Base-by-base conservation (phyloP, 2,797 vertebrate species). In the Gymnothorax javanicus region DNA sequence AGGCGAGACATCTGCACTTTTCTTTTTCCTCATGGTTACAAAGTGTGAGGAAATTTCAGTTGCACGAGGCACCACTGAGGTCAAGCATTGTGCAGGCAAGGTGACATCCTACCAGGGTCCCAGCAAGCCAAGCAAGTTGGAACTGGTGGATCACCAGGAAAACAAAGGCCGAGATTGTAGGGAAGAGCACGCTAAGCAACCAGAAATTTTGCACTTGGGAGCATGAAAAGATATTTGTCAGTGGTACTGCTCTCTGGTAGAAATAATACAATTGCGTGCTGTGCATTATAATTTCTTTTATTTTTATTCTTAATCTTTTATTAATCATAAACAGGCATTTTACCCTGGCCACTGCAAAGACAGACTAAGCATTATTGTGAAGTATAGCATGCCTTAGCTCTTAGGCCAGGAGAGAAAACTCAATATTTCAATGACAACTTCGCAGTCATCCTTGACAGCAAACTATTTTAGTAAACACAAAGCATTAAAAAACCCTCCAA, bases 41-140 rank as follows among this genome's bases (percentile, higher is more conserved):
- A 54, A 58, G 54, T 83, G 88, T 88, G 89, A 88, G 73, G 88
- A 89, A 87, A 62, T 67, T 20, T 23, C 25, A 64, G 83, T 17
- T 60, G 33, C 27, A 64, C 2, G 60, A 71, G 79, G 52, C 33
- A 62, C 33, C 82, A 27, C 23, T 54, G 69, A 6, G 83, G 83
- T 75, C 69, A 71, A n/a, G 57, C 67, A 1, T 25, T 33, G 58
- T 77, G 83, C 58, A 5, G 59, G 73, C 43, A 62, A 73, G 27
- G 83, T 56, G 87, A 57, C 60, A 62, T 67, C 82, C 75, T 25
- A 52, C 83, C 52, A 58, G 57, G 71, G 58, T 27, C 56, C 75
- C 75, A 62, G 50, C 71, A 58, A 57, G 52, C 57, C 9, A 71
- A 67, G 82, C 85, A 33, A 82, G 88, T 85, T 88, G 81, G 52